Conservation (phyloP, 2,888 invertebrate species). For the Didymodactylos carnosus region DNA sequence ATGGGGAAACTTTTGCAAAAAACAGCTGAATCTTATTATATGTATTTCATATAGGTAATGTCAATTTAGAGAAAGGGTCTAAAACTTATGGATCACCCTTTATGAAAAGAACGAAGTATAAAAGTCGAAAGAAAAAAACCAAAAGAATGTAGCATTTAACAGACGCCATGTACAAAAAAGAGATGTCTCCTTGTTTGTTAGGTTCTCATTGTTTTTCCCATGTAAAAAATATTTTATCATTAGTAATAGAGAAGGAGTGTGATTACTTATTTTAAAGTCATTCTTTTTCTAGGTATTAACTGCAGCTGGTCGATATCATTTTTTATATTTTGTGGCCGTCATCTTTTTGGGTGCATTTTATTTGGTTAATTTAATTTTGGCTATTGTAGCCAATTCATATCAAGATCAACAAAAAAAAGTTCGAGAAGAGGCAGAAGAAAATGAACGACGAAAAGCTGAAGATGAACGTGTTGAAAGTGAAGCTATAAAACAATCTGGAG, state of each 20-base stretch:
- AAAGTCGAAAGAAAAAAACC: too few relatives aligned
- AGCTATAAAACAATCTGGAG: not conserved
- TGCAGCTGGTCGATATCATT: constrained; percentile 88
- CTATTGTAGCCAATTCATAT: constrained; percentile 53
- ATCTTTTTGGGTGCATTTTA: constrained; percentile 61
- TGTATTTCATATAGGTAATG: too few relatives aligned
- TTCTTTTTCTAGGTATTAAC: constrained; percentile 50
- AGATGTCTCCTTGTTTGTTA: too few relatives aligned
- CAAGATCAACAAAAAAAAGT: constrained; percentile 94
- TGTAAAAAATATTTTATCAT: not conserved
- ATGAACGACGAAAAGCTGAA: constrained; percentile 86
- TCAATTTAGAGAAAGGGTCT: too few relatives aligned
- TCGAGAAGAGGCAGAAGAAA: constrained; percentile 83
- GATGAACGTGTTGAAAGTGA: not conserved
- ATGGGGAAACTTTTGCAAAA: too few relatives aligned
- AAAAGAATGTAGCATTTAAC: too few relatives aligned
- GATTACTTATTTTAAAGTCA: not conserved
- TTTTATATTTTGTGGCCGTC: constrained; percentile 91
- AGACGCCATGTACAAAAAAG: too few relatives aligned
- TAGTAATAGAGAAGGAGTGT: too few relatives aligned
- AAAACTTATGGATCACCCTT: too few relatives aligned
- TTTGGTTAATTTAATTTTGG: constrained; percentile 14
- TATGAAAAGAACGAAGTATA: too few relatives aligned
- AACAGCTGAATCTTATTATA: too few relatives aligned
- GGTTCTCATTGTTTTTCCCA: not conserved